Evolutionary conservation across 2,888 invertebrate species (phyloP), one percentile per base, ranked within the genome.

Genomic region (Rhagophthalmus giganteus): DNA sequence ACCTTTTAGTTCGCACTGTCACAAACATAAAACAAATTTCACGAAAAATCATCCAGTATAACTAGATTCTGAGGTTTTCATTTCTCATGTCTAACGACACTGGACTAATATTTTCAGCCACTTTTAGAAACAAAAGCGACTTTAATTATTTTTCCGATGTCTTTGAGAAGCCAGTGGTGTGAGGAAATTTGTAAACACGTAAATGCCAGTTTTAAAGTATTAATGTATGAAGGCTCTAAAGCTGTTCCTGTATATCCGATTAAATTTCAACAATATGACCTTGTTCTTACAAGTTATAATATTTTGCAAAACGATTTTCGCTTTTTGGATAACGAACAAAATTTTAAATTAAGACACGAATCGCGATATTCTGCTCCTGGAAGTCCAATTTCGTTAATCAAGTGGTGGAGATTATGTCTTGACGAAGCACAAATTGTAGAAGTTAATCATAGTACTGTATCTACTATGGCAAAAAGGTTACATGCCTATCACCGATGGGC

Each of bases 401-500:
- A 82, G 35, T 90, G 88, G 87, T 89, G 88, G 88, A 77, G 90
- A 45, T 78, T 89, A 39, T 82, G 86, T 65, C 73, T 89, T 14
- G 90, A 90, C 72, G 90, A 90, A 74, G 89, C 88, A 2, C 90
- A 90, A 77, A 84, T 87, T 80, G 85, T 88, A 0, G 88, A 89
- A 65, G 77, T 79, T 35, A 75, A 78, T 2, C 74, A 76, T 0
- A 75, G 79, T 1, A 75, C 79, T 64, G 79, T 83, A 1, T 81
- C 85, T 0, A 76, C 79, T 60, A 86, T 87, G 86, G 83, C 84
- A 0, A 66, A 75, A 32, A 73, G 78, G 53, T 68, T 87, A 27
- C 62, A 66, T 53, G 81, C 85, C 5, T 68, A 81, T 1, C 82
- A 86, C 71, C 78, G 85, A 33, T 90, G 90, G 90, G 84, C 84